These are phyloP conservation scores for Trichoplusia ni DNA, from an alignment of 1,140 invertebrate genomes.

Conservation along the genomic window DNA sequence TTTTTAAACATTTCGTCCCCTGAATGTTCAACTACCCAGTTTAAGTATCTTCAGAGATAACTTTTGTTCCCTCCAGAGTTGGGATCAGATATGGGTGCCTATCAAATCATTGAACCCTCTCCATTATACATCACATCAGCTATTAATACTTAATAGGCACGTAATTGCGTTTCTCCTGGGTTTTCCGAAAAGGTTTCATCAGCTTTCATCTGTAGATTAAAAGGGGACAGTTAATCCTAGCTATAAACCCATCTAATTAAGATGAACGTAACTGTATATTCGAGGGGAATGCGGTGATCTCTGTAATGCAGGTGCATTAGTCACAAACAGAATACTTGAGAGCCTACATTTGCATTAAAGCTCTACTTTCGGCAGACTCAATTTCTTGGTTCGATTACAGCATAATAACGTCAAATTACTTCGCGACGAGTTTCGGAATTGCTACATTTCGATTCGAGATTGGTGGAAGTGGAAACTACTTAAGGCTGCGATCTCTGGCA, in stretches of 20 bases:
- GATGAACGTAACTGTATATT: slow-evolving; percentile 26
- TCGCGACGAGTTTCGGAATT: slow-evolving; percentile 17
- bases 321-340: slow-evolving; percentile 39
- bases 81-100: slow-evolving; percentile 22
- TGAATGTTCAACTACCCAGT: slow-evolving; percentile 22
- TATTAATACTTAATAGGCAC: slow-evolving; percentile 48
- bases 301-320: slow-evolving; percentile 41
- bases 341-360: slow-evolving; percentile 23
- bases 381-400: slow-evolving; percentile 22
- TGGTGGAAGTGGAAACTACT: slow-evolving; percentile 16
- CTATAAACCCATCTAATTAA: slow-evolving; percentile 38
- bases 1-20: neutral
- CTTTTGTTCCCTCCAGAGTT: slow-evolving; percentile 3
- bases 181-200: slow-evolving; percentile 33
- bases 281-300: slow-evolving; percentile 24
- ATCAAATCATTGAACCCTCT: slow-evolving; percentile 41
- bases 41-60: slow-evolving; percentile 28
- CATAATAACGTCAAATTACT: slow-evolving; percentile 21
- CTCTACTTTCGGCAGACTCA: neutral
- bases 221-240: slow-evolving; percentile 41
- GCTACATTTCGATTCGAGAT: slow-evolving; percentile 19
- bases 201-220: slow-evolving; percentile 34
- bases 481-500: neutral
- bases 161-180: slow-evolving; percentile 41
- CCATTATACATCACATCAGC: slow-evolving; percentile 28